These are phyloP conservation scores for Diplodus puntazzo DNA, from an alignment of 2,797 vertebrate genomes.

Conservation along the genomic window DNA sequence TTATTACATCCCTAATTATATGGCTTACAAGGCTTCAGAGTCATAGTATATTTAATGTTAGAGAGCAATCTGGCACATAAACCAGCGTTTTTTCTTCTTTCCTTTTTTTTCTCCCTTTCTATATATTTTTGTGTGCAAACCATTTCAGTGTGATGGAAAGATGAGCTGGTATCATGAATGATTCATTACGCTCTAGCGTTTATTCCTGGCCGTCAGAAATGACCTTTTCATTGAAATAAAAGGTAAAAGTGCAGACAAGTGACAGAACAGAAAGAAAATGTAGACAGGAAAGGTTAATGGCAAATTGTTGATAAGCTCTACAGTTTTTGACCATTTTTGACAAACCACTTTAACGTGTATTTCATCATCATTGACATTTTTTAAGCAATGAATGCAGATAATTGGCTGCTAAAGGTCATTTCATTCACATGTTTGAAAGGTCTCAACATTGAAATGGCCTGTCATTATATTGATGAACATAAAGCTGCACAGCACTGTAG, in stretches of 20 bases:
- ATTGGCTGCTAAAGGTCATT: slow-evolving; percentile 34
- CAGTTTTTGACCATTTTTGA: background rate
- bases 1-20: background rate
- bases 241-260: slow-evolving; percentile 23
- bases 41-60: background rate
- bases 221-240: slow-evolving; percentile 45
- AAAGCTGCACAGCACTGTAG: background rate
- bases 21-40: background rate
- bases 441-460: background rate
- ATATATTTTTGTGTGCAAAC: background rate
- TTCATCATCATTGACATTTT: slow-evolving; percentile 27
- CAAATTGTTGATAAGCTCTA: slow-evolving; percentile 16
- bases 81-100: background rate
- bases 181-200: slow-evolving; percentile 35
- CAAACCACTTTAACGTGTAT: slow-evolving; percentile 14
- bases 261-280: slow-evolving; percentile 26
- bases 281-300: slow-evolving; percentile 54
- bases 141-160: background rate
- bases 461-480: slow-evolving; percentile 14
- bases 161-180: background rate
- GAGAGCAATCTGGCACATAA: background rate
- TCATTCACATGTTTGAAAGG: slow-evolving; percentile 9
- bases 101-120: background rate
- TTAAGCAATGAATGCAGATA: slow-evolving; percentile 22
- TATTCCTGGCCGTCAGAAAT: slow-evolving; percentile 22